Percentiles rank a stretch among this genome's conserved stretches.
Conservation (phyloP, 2,113 vertebrate genomes). For the Struthidea cinerea region DNA sequence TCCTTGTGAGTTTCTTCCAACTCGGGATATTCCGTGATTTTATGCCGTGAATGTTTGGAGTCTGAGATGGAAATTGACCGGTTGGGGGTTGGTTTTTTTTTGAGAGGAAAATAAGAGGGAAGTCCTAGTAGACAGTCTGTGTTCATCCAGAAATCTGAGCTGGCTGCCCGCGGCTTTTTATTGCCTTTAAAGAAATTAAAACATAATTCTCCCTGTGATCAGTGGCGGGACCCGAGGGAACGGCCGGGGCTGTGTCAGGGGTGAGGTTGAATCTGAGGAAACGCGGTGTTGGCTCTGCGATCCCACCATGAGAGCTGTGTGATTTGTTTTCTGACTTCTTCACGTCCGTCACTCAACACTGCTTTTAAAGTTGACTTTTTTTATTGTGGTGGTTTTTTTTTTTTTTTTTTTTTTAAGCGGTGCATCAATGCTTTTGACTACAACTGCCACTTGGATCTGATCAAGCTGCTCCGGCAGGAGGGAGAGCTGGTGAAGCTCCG, state of each 20-base stretch:
- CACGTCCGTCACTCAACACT: rapidly evolving
- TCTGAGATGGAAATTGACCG: rapidly evolving
- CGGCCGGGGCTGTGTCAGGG: neutral
- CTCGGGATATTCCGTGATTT: neutral
- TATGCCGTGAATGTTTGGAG: rapidly evolving
- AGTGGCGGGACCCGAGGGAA: neutral
- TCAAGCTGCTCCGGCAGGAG: slow-evolving; percentile 90
- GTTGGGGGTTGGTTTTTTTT: too few species aligned
- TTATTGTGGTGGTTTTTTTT: too few species aligned
- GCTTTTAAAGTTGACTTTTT: rapidly evolving
- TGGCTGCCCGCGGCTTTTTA: rapidly evolving
- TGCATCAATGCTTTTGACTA: slow-evolving; percentile 95
- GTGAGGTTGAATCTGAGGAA: neutral
- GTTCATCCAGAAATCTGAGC: neutral
- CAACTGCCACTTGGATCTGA: slow-evolving; percentile 94
- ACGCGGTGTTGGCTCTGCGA: rapidly evolving
- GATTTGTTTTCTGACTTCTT: rapidly evolving
- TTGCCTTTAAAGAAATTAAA: neutral
- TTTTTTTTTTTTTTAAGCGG: slow-evolving; percentile 66
- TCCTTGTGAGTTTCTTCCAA: neutral
- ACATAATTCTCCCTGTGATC: rapidly evolving
- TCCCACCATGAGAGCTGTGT: rapidly evolving
- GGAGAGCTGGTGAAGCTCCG: slow-evolving; percentile 84
- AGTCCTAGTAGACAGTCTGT: rapidly evolving
- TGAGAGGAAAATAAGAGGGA: too few species aligned